Evolutionary conservation across 35 echinoderm and acorn worm genomes (phyloP).

Genomic region (Hemicentrotus pulcherrimus): DNA sequence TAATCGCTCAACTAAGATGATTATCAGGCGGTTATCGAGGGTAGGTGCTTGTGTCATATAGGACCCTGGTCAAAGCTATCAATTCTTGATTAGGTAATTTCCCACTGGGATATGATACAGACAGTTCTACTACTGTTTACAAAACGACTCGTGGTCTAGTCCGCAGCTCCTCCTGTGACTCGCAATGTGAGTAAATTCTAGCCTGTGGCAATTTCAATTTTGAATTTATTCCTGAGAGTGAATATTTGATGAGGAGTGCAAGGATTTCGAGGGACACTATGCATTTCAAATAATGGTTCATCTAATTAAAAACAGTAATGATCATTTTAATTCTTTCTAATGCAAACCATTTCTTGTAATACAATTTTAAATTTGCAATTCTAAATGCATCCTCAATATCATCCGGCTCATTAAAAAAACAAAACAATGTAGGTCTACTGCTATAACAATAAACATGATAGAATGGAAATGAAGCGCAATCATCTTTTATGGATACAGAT

Average conservation of each 20-base stretch:
- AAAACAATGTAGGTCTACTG: too few relatives aligned
- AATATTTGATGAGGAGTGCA: background rate
- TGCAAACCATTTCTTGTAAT: too few relatives aligned
- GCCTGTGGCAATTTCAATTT: background rate
- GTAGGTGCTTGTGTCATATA: background rate
- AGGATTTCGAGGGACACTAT: background rate
- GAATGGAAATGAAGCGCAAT: too few relatives aligned
- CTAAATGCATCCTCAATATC: too few relatives aligned
- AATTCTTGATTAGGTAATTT: constrained; percentile 6
- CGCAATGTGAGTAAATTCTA: background rate
- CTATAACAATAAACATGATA: too few relatives aligned
- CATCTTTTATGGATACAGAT: too few relatives aligned
- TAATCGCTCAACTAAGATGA: background rate
- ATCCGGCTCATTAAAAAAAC: too few relatives aligned
- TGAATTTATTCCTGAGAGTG: background rate
- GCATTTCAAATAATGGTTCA: too few relatives aligned
- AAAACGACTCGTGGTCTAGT: background rate
- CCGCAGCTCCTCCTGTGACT: background rate
- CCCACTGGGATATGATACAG: background rate
- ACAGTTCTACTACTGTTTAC: constrained; percentile 11
- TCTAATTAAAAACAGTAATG: too few relatives aligned
- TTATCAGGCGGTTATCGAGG: background rate
- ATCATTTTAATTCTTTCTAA: too few relatives aligned
- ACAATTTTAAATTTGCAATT: too few relatives aligned
- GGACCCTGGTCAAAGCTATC: background rate